Evolutionary conservation across 2,797 vertebrate species (phyloP).

Genomic region (Threskiornis aethiopicus): DNA sequence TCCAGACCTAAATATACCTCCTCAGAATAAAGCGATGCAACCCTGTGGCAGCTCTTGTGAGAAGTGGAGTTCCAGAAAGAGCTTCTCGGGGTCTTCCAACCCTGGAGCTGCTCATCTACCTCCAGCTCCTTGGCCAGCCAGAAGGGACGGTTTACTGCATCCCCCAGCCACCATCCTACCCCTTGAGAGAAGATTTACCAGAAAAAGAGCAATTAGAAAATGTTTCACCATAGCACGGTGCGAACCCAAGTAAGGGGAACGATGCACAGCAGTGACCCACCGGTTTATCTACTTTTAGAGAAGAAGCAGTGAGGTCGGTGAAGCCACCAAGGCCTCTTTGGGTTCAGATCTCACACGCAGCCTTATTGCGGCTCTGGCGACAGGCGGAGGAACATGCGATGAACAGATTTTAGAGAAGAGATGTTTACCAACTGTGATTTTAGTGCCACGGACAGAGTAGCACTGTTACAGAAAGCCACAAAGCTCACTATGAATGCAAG

Average conservation of each 20-base stretch:
- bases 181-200: neutral
- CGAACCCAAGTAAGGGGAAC: accelerated
- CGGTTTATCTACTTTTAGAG: neutral
- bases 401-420: neutral
- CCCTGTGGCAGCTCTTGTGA: neutral
- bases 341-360: neutral
- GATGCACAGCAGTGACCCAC: neutral
- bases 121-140: neutral
- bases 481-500: neutral
- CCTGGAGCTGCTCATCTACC: neutral
- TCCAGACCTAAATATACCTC: constrained; percentile 38
- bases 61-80: neutral
- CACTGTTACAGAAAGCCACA: neutral
- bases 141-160: neutral
- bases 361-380: neutral
- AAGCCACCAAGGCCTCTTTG: neutral
- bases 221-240: neutral
- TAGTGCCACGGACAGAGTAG: neutral
- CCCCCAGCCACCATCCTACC: neutral
- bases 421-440: neutral
- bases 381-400: accelerated
- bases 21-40: neutral
- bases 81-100: neutral
- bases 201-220: neutral
- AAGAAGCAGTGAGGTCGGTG: neutral